Conservation (phyloP, 2,113 vertebrate genomes). For the Anarhynchus alexandrinus region DNA sequence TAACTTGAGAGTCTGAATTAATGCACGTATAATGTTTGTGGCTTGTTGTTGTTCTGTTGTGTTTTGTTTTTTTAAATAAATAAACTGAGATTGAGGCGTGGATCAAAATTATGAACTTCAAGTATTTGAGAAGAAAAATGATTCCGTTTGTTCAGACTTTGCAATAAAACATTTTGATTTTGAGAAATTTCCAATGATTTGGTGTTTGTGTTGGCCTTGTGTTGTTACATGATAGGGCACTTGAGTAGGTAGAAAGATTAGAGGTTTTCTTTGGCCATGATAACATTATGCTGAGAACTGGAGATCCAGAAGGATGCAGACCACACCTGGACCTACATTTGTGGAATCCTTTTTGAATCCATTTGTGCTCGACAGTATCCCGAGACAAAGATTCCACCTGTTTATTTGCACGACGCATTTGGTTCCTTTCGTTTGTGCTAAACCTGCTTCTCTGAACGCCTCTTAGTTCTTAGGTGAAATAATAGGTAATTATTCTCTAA, state of each 20-base stretch:
- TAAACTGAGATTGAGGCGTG: not conserved
- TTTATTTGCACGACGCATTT: not conserved
- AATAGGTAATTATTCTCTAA: not conserved
- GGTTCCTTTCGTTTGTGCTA: not conserved
- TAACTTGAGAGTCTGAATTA: not conserved
- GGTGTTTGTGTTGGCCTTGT: not conserved
- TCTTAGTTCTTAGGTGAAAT: not conserved
- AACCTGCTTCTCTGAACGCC: not conserved
- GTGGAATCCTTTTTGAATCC: not conserved
- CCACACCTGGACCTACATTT: rapidly evolving
- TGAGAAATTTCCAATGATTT: not conserved
- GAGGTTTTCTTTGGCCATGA: not conserved
- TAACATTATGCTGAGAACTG: not conserved
- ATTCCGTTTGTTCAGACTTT: not conserved
- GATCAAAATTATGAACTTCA: not conserved
- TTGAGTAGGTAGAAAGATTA: not conserved
- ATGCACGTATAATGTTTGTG: not conserved
- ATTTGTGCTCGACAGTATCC: not conserved
- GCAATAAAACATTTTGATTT: not conserved
- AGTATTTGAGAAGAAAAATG: not conserved
- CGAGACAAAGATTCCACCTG: not conserved
- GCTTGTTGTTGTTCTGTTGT: not conserved
- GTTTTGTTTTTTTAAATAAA: not conserved
- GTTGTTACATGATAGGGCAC: not conserved
- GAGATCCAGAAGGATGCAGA: not conserved